Base-by-base conservation (phyloP, 2,797 vertebrate genomes). In the Chromobotia macracanthus region DNA sequence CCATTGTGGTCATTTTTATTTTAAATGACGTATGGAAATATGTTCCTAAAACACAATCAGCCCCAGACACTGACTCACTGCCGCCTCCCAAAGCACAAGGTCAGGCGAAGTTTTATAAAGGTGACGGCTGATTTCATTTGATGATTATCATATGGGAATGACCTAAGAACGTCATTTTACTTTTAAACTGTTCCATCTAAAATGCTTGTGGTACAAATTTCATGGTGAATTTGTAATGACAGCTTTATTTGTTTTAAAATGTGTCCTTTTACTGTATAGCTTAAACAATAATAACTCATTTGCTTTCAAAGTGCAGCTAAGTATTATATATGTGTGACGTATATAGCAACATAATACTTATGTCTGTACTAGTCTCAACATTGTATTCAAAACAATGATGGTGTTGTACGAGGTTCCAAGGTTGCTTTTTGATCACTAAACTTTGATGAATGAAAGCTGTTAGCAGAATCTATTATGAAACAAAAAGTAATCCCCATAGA, bases 401-500 rank as follows among this genome's bases (percentile, higher is more conserved):
- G 60, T 63, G 53, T 23, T 60, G 38, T 19, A 31, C 63, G 67
- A 28, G 51, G 11, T 63, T 50, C n/a, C 1, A 11, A 28, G 19
- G 72, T 28, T 68, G 48, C 38, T 60, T 75, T 75, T 44, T 73
- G 63, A 75, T 81, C 35, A 1, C 18, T 25, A 63, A 67, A 77
- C 65, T 61, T 50, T 84, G 80, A 82, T 79, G 76, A 76, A 76
- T 79, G 65, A 53, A n/a, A 63, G 46, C 66, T 55, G 83, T 73
- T 82, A 73, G 72, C 50, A 61, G 35, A 71, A 50, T 55, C 77
- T 25, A 16, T 46, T 61, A 77, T 66, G 68, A 72, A 82, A 41
- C 56, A 71, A 65, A 38, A 25, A 2, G 46, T 79, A 84, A 84
- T 75, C 61, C 72, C 75, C 19, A 35, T 15, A 64, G 72, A 81